Evolutionary conservation across 1,140 invertebrate genomes (phyloP).

Genomic region (Formica selysi): DNA sequence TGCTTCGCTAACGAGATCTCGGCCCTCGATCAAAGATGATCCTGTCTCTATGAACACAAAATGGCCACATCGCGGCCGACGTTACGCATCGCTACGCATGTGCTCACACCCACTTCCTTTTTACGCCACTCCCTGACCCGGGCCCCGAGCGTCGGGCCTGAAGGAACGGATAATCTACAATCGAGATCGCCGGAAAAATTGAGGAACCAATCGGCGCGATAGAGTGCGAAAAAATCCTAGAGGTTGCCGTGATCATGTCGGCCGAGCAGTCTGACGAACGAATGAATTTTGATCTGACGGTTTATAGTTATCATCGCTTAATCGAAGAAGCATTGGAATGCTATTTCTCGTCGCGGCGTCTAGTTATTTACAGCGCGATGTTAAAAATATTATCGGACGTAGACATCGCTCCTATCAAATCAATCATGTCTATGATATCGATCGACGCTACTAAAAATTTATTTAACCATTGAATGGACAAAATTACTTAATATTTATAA

Average conservation of each 20-base stretch:
- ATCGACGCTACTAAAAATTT: constrained; percentile 24
- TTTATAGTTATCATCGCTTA: constrained; percentile 10
- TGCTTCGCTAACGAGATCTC: constrained; percentile 41
- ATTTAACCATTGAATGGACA: not conserved
- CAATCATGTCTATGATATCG: not conserved
- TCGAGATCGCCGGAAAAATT: constrained; percentile 56
- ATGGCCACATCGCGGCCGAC: constrained; percentile 82
- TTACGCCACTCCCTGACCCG: constrained; percentile 85
- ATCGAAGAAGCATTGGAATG: constrained; percentile 3
- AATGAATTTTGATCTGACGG: constrained; percentile 7
- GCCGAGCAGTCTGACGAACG: not conserved
- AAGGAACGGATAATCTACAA: constrained; percentile 49
- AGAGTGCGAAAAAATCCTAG: constrained; percentile 28
- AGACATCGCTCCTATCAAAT: constrained; percentile 12
- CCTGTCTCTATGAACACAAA: constrained; percentile 80
- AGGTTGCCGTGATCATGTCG: constrained; percentile 17
- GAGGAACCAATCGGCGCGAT: constrained; percentile 53
- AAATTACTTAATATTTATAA: not conserved
- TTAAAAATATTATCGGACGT: constrained; percentile 30
- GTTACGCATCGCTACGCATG: constrained; percentile 85
- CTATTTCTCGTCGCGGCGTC: not conserved
- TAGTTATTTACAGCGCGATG: constrained; percentile 12
- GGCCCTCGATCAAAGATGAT: constrained; percentile 80
- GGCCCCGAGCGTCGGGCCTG: constrained; percentile 36
- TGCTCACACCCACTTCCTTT: constrained; percentile 87